phyloP scores from a whole-genome alignment of 1,140 invertebrate species.

The Calosoma granatense region DNA sequence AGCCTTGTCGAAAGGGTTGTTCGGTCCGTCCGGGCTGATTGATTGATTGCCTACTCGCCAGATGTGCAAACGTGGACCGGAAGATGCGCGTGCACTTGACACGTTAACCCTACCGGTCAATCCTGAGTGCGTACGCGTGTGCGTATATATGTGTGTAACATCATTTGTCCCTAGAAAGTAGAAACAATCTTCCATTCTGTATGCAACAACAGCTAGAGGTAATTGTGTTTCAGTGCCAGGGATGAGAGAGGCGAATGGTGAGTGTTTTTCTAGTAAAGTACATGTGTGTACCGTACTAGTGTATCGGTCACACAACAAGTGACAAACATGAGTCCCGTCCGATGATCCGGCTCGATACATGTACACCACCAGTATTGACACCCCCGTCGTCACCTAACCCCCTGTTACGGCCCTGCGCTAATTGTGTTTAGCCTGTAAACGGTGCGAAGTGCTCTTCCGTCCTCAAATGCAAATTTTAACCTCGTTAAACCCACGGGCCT shows the following conservation, averaged over 20 bases:
- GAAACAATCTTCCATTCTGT: background rate
- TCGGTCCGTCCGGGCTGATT: background rate
- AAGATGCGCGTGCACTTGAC: conserved; percentile 4
- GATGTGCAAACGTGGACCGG: background rate
- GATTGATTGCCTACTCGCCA: conserved; percentile 1
- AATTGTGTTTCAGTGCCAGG: background rate
- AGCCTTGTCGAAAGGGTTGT: background rate
- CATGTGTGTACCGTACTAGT: background rate
- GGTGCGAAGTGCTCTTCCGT: conserved; percentile 35
- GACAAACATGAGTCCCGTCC: too few species aligned
- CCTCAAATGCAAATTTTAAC: conserved; percentile 42
- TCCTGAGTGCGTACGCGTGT: background rate
- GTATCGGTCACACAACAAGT: background rate
- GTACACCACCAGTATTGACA: background rate
- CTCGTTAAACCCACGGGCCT: conserved; percentile 34
- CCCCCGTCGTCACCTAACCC: background rate
- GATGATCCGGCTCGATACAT: too few species aligned
- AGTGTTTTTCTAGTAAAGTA: background rate
- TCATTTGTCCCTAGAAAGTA: background rate
- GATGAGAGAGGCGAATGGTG: background rate
- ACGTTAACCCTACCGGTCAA: background rate
- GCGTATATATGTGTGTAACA: background rate
- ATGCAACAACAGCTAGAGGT: background rate
- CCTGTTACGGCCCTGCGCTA: conserved; percentile 23
- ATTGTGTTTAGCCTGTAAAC: conserved; percentile 34